These are phyloP conservation scores for Melieria picta DNA, from an alignment of 2,888 invertebrate genomes.

Conservation along the genomic window DNA sequence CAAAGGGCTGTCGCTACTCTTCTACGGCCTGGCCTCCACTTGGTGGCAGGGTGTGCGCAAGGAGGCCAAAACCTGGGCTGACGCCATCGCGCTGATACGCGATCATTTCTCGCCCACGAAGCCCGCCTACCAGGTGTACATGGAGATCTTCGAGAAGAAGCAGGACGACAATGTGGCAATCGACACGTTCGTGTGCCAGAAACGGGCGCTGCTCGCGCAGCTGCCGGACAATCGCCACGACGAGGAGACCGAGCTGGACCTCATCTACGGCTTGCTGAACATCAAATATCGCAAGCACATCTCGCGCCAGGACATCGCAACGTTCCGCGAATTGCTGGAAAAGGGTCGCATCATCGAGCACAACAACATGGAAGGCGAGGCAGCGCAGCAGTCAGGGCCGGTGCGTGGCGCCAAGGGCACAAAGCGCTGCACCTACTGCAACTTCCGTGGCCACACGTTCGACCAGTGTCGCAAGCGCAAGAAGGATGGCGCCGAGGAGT, in stretches of 20 bases:
- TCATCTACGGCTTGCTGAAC: conserved; percentile 58
- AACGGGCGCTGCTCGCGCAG: conserved; percentile 60
- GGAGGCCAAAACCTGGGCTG: conserved; percentile 60
- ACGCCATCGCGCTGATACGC: conserved; percentile 57
- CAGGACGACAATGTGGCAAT: conserved; percentile 53
- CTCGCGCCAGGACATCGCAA: conserved; percentile 51
- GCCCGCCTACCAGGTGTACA: conserved; percentile 60
- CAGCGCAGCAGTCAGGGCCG: conserved; percentile 38
- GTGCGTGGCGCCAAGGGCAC: conserved; percentile 45
- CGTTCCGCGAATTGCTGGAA: conserved; percentile 59
- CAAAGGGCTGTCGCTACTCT: conserved; percentile 57
- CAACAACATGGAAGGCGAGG: conserved; percentile 51
- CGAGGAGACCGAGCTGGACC: conserved; percentile 59
- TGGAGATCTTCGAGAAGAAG: conserved; percentile 59
- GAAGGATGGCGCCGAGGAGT: conserved; percentile 19
- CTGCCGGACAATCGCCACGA: conserved; percentile 59
- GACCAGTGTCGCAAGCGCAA: conserved; percentile 57
- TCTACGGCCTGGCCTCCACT: conserved; percentile 56
- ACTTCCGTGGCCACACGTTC: conserved; percentile 57
- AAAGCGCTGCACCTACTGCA: conserved; percentile 59
- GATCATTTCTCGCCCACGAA: conserved; percentile 62
- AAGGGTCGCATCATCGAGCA: conserved; percentile 60
- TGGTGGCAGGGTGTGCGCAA: conserved; percentile 63
- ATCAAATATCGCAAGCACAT: conserved; percentile 61
- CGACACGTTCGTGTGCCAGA: conserved; percentile 58